Percentiles rank a stretch among this genome's conserved stretches.
These are phyloP conservation scores for Leucozona laternaria DNA, from an alignment of 2,888 invertebrate species.

Conservation along the genomic window DNA sequence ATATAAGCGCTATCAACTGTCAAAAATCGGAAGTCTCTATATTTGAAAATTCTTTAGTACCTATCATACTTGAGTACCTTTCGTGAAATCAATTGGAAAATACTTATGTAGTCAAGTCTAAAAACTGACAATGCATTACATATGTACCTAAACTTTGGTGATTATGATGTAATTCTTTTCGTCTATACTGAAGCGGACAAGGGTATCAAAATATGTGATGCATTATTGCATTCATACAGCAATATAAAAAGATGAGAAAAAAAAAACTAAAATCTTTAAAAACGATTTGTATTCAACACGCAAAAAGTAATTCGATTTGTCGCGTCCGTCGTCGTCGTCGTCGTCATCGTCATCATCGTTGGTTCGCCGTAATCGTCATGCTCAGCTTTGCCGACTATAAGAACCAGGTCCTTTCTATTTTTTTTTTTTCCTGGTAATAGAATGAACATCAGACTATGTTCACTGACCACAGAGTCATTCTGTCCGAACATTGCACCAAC, in stretches of 20 bases:
- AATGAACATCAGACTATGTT: slow-evolving; percentile 65
- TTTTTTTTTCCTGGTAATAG: slow-evolving; percentile 38
- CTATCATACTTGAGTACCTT: no score
- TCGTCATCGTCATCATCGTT: neutral
- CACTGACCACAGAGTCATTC: slow-evolving; percentile 46
- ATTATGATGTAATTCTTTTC: slow-evolving; percentile 11
- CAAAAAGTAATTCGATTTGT: slow-evolving; percentile 68
- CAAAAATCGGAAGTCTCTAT: no score
- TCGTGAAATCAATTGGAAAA: neutral
- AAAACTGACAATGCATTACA: neutral
- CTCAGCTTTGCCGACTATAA: slow-evolving; percentile 12
- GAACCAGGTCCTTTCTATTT: slow-evolving; percentile 19
- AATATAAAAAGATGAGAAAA: slow-evolving; percentile 5
- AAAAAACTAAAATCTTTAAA: slow-evolving; percentile 29
- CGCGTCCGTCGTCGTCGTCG: slow-evolving; percentile 18
- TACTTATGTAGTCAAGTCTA: neutral
- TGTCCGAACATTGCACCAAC: slow-evolving; percentile 37
- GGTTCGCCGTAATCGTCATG: neutral
- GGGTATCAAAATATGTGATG: slow-evolving; percentile 16
- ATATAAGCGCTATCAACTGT: no score
- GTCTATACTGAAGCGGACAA: neutral
- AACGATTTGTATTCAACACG: slow-evolving; percentile 64
- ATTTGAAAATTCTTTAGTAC: no score
- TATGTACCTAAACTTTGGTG: no score
- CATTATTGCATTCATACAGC: neutral